phyloP scores from a whole-genome alignment of 2,113 vertebrate genomes.

The Gobiocypris rarus region DNA sequence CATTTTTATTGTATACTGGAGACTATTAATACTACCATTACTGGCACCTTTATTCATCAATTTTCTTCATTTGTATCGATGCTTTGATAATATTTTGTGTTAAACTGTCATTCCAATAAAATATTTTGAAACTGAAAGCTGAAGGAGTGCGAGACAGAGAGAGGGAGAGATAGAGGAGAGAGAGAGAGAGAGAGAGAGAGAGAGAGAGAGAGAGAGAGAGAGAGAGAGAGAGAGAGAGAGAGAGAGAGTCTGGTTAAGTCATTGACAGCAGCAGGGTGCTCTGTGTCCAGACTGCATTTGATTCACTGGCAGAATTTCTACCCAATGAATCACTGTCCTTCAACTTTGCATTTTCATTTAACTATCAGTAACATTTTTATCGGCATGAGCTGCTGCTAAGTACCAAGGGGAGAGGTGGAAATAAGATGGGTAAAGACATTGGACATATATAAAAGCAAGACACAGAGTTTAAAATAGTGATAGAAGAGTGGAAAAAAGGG shows the following conservation, averaged over 20 bases:
- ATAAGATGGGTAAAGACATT: conserved; percentile 47
- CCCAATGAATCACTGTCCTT: conserved; percentile 73
- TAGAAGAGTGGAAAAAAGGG: conserved; percentile 15
- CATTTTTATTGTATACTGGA: background rate
- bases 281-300: conserved; percentile 61
- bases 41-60: background rate
- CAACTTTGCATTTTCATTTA: conserved; percentile 71
- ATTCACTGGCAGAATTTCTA: conserved; percentile 70
- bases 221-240: background rate
- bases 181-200: too few relatives aligned
- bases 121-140: background rate
- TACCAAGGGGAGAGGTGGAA: background rate
- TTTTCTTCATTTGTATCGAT: background rate
- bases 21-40: background rate
- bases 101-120: background rate
- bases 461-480: background rate
- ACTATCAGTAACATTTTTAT: conserved; percentile 68
- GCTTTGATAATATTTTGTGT: background rate
- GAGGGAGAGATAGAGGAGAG: background rate
- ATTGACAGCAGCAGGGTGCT: conserved; percentile 44
- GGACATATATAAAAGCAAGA: conserved; percentile 15
- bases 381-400: conserved; percentile 62
- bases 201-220: background rate
- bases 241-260: conserved; percentile 37
- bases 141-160: background rate